Evolutionary conservation across 2,888 invertebrate genomes (phyloP).

Genomic region (Corbicula japonica): DNA sequence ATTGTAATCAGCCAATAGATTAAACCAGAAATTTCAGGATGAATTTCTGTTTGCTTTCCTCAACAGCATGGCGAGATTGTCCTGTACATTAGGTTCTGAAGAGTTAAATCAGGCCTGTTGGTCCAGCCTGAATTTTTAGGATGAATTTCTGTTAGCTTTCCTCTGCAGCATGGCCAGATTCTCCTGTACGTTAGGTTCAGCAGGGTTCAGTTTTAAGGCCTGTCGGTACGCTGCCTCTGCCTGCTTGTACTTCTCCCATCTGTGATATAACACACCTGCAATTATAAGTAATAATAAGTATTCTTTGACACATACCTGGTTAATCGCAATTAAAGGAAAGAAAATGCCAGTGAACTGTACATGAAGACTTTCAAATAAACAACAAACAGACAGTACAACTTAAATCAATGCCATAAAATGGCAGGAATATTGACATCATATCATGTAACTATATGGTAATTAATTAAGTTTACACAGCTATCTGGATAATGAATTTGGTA

Average conservation of each 20-base stretch:
- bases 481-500: not conserved
- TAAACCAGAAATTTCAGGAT: no score
- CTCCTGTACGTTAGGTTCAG: conserved; percentile 65
- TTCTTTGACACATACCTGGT: not conserved
- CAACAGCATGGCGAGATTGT: conserved; percentile 79
- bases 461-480: not conserved
- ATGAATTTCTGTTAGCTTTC: conserved; percentile 37
- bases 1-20: no score
- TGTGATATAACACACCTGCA: conserved; percentile 80
- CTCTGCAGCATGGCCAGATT: conserved; percentile 78
- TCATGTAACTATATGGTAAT: no score
- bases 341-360: not conserved
- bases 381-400: not conserved
- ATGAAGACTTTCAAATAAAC: not conserved
- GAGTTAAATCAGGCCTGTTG: conserved; percentile 93
- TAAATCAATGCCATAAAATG: not conserved
- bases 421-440: not conserved
- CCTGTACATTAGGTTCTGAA: conserved; percentile 60
- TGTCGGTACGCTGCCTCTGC: conserved; percentile 92
- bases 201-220: conserved; percentile 92
- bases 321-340: not conserved
- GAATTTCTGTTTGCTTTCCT: conserved; percentile 42
- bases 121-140: no score
- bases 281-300: not conserved
- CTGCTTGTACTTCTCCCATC: conserved; percentile 89